These are phyloP conservation scores for Coreoperca whiteheadi DNA, from an alignment of 2,113 vertebrate genomes.

Conservation along the genomic window DNA sequence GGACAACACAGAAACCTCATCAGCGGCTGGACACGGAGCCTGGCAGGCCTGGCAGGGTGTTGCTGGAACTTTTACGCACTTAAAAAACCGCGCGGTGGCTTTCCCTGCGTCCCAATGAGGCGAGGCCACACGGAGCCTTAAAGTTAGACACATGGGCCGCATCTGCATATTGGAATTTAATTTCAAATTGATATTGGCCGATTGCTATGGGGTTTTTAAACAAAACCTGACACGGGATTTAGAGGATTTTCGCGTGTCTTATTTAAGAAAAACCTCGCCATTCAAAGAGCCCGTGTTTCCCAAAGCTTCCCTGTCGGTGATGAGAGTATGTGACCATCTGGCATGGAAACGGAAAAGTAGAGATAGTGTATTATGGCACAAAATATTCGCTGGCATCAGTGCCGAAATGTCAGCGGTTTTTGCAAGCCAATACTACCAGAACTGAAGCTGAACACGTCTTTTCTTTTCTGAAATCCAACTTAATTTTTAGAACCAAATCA, in stretches of 20 bases:
- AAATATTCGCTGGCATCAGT: neutral
- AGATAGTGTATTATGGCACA: neutral
- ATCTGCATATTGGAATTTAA: neutral
- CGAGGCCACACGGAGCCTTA: neutral
- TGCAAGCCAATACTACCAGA: neutral
- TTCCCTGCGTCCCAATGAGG: neutral
- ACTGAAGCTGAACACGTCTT: neutral
- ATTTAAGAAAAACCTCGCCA: neutral
- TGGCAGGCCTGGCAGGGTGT: no score
- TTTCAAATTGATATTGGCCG: neutral
- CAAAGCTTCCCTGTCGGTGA: neutral
- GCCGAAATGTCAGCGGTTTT: neutral
- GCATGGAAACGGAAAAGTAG: neutral
- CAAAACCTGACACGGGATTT: neutral
- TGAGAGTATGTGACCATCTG: neutral
- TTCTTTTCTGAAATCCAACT: neutral
- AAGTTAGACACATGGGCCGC: neutral
- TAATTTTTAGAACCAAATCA: neutral
- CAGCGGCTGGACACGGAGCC: constrained; percentile 43
- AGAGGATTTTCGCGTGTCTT: neutral
- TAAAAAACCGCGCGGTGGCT: neutral
- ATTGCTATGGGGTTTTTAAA: neutral
- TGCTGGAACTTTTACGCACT: constrained; percentile 30
- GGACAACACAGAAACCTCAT: constrained; percentile 74
- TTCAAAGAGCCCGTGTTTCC: neutral